Percentiles rank a stretch among this genome's conserved stretches.
phyloP scores from a whole-genome alignment of 2,797 vertebrate genomes.

The Aldrovandia affinis region DNA sequence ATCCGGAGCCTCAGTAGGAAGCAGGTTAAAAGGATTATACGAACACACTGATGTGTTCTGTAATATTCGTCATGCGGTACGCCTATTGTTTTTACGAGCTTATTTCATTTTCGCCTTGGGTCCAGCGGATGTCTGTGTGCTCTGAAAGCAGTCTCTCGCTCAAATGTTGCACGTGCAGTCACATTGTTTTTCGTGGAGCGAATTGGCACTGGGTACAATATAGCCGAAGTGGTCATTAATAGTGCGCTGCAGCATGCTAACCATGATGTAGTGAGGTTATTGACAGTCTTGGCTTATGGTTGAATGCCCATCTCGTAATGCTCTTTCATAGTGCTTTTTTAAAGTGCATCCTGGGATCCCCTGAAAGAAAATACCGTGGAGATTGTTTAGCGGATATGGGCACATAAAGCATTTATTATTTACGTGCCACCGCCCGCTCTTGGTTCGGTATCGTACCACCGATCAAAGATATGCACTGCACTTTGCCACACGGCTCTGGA shows the following conservation, averaged over 20 bases:
- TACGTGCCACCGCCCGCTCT: background rate
- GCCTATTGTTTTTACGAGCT: background rate
- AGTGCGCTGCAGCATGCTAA: background rate
- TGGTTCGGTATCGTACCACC: background rate
- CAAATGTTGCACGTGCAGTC: background rate
- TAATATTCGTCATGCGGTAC: background rate
- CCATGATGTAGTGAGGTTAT: too few species aligned
- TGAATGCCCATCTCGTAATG: background rate
- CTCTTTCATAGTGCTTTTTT: background rate
- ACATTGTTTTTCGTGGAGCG: too few species aligned
- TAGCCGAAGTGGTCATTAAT: background rate
- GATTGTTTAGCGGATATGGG: background rate
- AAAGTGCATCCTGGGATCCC: background rate
- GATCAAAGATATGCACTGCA: background rate
- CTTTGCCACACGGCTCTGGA: background rate
- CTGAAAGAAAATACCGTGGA: background rate
- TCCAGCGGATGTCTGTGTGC: background rate
- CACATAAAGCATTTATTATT: background rate
- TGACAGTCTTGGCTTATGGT: background rate
- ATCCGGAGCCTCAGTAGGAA: background rate
- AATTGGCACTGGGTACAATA: background rate
- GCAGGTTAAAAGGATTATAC: constrained; percentile 1
- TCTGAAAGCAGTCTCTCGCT: background rate
- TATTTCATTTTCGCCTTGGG: background rate
- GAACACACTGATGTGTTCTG: background rate